These are phyloP conservation scores for Notodonta ziczac DNA, from an alignment of 2,888 invertebrate species.

Conservation along the genomic window DNA sequence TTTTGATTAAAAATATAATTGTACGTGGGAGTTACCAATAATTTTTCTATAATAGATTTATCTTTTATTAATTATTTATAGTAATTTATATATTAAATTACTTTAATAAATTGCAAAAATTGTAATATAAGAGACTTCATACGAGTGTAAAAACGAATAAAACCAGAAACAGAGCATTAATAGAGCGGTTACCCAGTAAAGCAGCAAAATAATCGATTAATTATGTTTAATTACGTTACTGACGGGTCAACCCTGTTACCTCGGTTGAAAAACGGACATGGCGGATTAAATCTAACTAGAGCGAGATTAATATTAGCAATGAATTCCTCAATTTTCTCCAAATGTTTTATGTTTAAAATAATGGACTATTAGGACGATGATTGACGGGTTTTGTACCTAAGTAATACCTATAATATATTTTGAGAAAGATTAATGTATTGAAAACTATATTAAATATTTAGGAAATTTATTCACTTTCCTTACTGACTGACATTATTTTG, in stretches of 20 bases:
- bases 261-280: slow-evolving; percentile 13
- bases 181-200: neutral
- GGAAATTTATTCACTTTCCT: too few species aligned
- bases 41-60: too few species aligned
- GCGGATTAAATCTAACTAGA: slow-evolving; percentile 13
- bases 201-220: neutral
- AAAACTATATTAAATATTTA: neutral
- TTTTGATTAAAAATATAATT: too few species aligned
- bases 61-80: too few species aligned
- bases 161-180: too few species aligned
- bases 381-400: neutral
- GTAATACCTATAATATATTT: too few species aligned
- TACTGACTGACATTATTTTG: too few species aligned
- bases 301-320: slow-evolving; percentile 15
- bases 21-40: too few species aligned
- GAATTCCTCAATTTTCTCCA: neutral
- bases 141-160: too few species aligned
- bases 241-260: slow-evolving; percentile 13
- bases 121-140: too few species aligned
- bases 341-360: neutral
- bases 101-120: too few species aligned
- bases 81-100: too few species aligned
- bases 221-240: neutral
- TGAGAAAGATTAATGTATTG: neutral
- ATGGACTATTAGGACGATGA: neutral